phyloP scores from a whole-genome alignment of 2,888 invertebrate species.

The Pseudococcus jackbeardsleyi region DNA sequence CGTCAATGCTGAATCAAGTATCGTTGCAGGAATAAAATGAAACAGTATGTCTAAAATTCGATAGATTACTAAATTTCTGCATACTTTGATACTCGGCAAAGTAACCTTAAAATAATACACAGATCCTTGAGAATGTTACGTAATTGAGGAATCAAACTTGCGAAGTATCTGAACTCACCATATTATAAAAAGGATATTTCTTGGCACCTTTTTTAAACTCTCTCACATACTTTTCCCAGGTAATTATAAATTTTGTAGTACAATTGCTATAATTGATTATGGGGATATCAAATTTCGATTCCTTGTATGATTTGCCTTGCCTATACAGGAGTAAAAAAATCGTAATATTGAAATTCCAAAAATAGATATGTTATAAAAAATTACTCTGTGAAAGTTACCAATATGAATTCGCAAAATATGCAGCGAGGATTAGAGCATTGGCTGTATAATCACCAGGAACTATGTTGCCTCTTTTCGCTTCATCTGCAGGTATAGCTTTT shows the following conservation, averaged over 20 bases:
- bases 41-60: conserved; percentile 81
- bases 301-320: neutral
- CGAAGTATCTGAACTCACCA: neutral
- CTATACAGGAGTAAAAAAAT: neutral
- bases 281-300: conserved; percentile 69
- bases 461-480: conserved; percentile 75
- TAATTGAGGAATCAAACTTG: neutral
- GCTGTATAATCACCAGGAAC: conserved; percentile 79
- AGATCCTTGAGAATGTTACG: no score
- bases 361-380: neutral
- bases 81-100: conserved; percentile 72
- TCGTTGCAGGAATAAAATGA: conserved; percentile 84
- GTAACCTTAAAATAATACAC: neutral
- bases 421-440: conserved; percentile 75
- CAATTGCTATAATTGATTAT: neutral
- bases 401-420: conserved; percentile 71
- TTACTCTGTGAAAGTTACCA: neutral
- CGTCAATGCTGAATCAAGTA: conserved; percentile 83
- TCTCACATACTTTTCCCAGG: neutral
- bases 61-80: conserved; percentile 79
- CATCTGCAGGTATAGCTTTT: conserved; percentile 72
- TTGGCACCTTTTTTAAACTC: neutral
- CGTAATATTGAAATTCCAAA: neutral
- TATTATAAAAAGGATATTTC: neutral
- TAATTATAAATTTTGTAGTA: neutral